Evolutionary conservation across 2,888 invertebrate genomes (phyloP), one percentile per base, ranked within the genome.

Genomic region (Catocala nupta): DNA sequence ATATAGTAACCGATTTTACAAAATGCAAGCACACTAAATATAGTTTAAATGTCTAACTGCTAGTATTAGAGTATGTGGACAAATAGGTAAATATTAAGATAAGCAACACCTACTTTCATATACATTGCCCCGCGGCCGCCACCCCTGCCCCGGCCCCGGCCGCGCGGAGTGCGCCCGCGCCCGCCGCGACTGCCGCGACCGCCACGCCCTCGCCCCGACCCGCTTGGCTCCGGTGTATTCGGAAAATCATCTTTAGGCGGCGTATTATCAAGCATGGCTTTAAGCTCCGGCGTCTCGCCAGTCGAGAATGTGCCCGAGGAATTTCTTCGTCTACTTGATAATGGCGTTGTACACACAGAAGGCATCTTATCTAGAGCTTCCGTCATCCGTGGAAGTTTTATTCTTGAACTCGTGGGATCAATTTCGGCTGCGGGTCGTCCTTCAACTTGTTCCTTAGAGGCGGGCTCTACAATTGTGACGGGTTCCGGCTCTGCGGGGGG

Each of bases 301-400:
- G 85, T 67, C 43, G 77, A 73, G 55, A 84, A 86, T 53, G 83
- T 70, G 12, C 86, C 78, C 1, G 84, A 81, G 1, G 88, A 86
- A 58, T 77, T 85, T 33, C 87, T 81, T 36, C 88, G 81, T 45
- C 91, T 82, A 66, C 90, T 91, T 25, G 90, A 83, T 39, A 93
- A 76, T 11, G 92, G 90, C 5, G 92, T 91, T 5, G 85, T 76
- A 63, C 90, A 90, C 5, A 82, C 75, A 5, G 85, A 85, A 0
- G 90, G 89, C 81, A 91, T 89, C 55, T 93, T 91, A 68, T 93
- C 92, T 5, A 93, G 80, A 3, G 92, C 93, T 67, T 93, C 94
- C 2, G 93, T 93, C 90, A 93, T 90, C 0, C 93, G 84, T n/a
- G 93, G 93, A 52, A 92, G 81, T 69, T 93, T 93, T 61, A 93